phyloP scores from a whole-genome alignment of 2,797 vertebrate genomes.

The Cossypha polioptera region DNA sequence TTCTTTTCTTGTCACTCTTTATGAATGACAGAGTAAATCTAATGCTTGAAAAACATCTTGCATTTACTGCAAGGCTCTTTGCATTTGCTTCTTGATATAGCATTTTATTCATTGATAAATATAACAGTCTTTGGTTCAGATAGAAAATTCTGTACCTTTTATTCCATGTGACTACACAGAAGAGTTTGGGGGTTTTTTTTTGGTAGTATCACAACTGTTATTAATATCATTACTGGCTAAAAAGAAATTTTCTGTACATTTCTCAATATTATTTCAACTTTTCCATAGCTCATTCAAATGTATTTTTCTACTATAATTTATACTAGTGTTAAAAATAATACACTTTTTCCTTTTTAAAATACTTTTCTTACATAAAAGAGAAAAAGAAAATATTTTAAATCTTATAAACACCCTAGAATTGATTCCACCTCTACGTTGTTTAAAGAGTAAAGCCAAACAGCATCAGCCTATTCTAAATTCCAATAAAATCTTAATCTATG shows the following conservation, averaged over 20 bases:
- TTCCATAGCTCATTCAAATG: not conserved
- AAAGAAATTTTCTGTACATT: not conserved
- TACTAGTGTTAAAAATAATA: not conserved
- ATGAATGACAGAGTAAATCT: not conserved
- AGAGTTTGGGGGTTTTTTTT: not conserved
- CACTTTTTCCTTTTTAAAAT: not conserved
- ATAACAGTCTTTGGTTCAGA: not conserved
- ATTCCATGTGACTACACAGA: not conserved
- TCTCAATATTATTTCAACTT: not conserved
- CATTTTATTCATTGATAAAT: not conserved
- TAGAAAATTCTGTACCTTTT: not conserved
- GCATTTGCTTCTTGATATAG: not conserved
- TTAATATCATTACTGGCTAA: not conserved
- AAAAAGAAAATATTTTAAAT: not conserved
- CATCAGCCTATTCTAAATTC: not conserved
- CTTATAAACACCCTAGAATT: not conserved
- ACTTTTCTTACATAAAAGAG: not conserved
- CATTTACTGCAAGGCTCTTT: not conserved
- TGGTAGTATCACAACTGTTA: not conserved
- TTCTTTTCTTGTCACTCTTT: not conserved
- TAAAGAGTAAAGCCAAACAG: not conserved
- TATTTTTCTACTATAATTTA: not conserved
- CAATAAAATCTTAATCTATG: not conserved
- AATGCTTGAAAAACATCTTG: not conserved
- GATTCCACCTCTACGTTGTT: not conserved